Evolutionary conservation across 1,140 invertebrate species (phyloP).

Genomic region (Leptonema lineaticorne): DNA sequence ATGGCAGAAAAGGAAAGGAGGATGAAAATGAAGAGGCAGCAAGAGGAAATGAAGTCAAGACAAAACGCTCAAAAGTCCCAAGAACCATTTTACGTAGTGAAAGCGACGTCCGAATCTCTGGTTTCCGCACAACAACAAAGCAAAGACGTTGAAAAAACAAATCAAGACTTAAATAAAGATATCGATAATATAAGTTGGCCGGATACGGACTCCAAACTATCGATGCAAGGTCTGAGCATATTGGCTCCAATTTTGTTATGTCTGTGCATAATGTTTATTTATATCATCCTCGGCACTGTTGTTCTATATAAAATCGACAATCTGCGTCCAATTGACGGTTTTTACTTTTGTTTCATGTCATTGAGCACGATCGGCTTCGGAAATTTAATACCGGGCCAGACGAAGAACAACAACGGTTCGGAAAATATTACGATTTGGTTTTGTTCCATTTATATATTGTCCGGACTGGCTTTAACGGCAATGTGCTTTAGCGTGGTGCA

Average conservation of each 20-base stretch:
- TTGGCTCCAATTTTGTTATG: slow-evolving; percentile 78
- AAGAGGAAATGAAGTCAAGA: slow-evolving; percentile 72
- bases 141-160: slow-evolving; percentile 49
- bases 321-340: slow-evolving; percentile 83
- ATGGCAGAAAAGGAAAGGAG: slow-evolving; percentile 82
- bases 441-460: slow-evolving; percentile 92
- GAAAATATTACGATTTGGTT: slow-evolving; percentile 72
- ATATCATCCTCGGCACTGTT: slow-evolving; percentile 83
- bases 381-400: slow-evolving; percentile 78
- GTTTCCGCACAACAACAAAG: neutral
- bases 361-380: slow-evolving; percentile 92
- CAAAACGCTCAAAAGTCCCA: slow-evolving; percentile 52
- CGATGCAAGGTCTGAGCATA: slow-evolving; percentile 75
- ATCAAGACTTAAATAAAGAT: slow-evolving; percentile 49
- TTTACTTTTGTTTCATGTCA: slow-evolving; percentile 94
- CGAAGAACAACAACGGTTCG: slow-evolving; percentile 26
- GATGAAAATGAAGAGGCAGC: slow-evolving; percentile 77
- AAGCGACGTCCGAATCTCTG: slow-evolving; percentile 2
- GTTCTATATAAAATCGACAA: slow-evolving; percentile 83
- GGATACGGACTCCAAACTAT: slow-evolving; percentile 68
- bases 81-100: slow-evolving; percentile 74
- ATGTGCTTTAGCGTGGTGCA: slow-evolving; percentile 98
- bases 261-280: slow-evolving; percentile 77
- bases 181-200: slow-evolving; percentile 57
- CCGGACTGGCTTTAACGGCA: slow-evolving; percentile 92